Evolutionary conservation across 1,140 invertebrate species (phyloP).

Genomic region (Pollicipes pollicipes): DNA sequence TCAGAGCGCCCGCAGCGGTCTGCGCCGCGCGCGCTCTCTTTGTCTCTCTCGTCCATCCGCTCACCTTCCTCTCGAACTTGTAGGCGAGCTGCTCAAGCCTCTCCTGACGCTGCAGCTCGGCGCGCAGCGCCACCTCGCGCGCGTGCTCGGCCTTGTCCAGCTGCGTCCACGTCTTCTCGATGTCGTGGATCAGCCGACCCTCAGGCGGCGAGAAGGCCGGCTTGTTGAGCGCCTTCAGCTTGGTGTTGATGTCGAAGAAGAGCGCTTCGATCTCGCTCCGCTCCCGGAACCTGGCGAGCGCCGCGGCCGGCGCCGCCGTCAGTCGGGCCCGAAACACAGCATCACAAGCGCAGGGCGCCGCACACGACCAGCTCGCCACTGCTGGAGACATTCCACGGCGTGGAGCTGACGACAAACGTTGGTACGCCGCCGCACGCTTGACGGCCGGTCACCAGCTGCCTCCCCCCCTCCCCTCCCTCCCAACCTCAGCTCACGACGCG

Average conservation of each 20-base stretch:
- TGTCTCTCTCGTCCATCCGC: too few species aligned
- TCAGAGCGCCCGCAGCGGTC: too few species aligned
- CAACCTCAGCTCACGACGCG: too few species aligned
- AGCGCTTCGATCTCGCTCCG: conserved; percentile 90
- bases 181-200: conserved; percentile 46
- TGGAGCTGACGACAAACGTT: too few species aligned
- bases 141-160: conserved; percentile 88
- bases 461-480: too few species aligned
- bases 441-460: too few species aligned
- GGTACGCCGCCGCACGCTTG: too few species aligned
- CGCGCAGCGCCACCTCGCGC: conserved; percentile 75
- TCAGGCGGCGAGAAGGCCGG: conserved; percentile 70
- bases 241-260: conserved; percentile 91
- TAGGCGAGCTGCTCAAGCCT: conserved; percentile 84
- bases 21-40: too few species aligned
- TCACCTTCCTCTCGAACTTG: conserved; percentile 83
- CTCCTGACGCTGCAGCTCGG: conserved; percentile 81
- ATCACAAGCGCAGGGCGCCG: background rate
- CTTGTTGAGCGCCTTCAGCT: conserved; percentile 81
- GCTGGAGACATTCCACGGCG: too few species aligned
- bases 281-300: conserved; percentile 66
- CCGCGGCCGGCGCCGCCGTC: background rate
- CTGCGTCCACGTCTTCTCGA: conserved; percentile 59
- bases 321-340: background rate
- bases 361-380: too few species aligned